phyloP scores from a whole-genome alignment of 2,113 vertebrate genomes.

The Siphamia tubifer region DNA sequence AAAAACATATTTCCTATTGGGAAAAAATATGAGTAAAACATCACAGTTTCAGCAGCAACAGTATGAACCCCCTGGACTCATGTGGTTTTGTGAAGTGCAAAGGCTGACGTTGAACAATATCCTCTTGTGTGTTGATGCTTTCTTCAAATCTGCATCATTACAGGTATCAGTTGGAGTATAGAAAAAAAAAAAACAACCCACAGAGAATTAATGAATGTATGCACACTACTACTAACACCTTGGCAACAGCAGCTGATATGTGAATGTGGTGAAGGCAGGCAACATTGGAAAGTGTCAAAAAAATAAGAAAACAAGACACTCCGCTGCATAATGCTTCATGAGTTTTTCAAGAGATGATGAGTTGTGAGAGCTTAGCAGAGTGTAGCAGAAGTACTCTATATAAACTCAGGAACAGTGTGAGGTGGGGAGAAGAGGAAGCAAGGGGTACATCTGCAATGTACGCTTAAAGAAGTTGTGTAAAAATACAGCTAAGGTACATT shows the following conservation, averaged over 20 bases:
- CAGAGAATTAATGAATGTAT: not conserved
- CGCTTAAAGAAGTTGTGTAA: not conserved
- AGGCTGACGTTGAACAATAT: slow-evolving; percentile 30
- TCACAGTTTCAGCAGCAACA: not conserved
- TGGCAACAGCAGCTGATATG: not conserved
- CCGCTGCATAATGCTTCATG: slow-evolving; percentile 22
- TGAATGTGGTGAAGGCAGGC: not conserved
- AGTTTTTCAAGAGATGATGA: slow-evolving; percentile 35
- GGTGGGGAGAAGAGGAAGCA: not conserved
- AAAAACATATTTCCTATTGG: not conserved
- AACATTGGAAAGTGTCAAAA: not conserved
- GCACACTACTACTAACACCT: slow-evolving; percentile 3
- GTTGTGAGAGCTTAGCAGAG: slow-evolving; percentile 24
- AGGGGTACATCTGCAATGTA: slow-evolving; percentile 1
- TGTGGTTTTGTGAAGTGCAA: slow-evolving; percentile 17
- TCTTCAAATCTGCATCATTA: slow-evolving; percentile 34
- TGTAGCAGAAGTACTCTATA: slow-evolving; percentile 6
- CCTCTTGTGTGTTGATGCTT: slow-evolving; percentile 4
- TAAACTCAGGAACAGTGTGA: slow-evolving; percentile 4
- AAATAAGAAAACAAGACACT: slow-evolving; percentile 31
- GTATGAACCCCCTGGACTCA: not conserved
- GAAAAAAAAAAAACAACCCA: no score
- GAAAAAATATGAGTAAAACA: no score
- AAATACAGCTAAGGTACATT: not conserved
- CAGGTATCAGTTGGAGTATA: slow-evolving; percentile 5